Evolutionary conservation across 2,888 invertebrate species (phyloP).

Genomic region (Osedax frankpressi): DNA sequence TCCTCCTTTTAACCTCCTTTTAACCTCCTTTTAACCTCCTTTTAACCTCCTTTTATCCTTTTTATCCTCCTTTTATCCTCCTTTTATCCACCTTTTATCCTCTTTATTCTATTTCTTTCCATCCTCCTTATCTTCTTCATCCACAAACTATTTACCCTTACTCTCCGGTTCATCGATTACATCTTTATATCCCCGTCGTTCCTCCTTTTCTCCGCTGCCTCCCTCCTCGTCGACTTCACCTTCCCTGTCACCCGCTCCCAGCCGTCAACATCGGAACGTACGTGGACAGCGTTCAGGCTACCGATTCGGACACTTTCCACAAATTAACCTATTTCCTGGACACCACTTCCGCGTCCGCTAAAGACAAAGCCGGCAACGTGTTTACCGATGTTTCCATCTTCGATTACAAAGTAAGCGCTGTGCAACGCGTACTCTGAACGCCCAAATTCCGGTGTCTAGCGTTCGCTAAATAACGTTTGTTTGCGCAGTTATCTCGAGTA

Average conservation of each 20-base stretch:
- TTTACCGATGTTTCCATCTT: conserved; percentile 1
- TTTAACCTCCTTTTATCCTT: too few species aligned
- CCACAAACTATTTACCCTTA: not conserved
- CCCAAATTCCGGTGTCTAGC: too few species aligned
- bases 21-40: too few species aligned
- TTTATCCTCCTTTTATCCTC: too few species aligned
- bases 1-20: too few species aligned
- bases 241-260: conserved; percentile 27
- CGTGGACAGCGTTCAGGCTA: conserved; percentile 47
- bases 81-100: not conserved
- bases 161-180: too few species aligned
- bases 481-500: too few species aligned
- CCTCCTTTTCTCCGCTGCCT: not conserved
- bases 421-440: too few species aligned
- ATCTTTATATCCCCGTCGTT: not conserved
- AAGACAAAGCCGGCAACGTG: conserved; percentile 63
- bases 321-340: conserved; percentile 22
- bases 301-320: conserved; percentile 19
- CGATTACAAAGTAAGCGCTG: conserved; percentile 18
- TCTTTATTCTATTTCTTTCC: not conserved
- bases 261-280: conserved; percentile 25
- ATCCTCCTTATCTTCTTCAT: not conserved
- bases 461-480: too few species aligned
- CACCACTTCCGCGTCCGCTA: conserved; percentile 53
- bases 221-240: not conserved